A percentile compares a stretch with the other conserved stretches of the same genome.
Evolutionary conservation across 2,113 vertebrate genomes (phyloP).

Genomic region (Daphoenositta chrysoptera): DNA sequence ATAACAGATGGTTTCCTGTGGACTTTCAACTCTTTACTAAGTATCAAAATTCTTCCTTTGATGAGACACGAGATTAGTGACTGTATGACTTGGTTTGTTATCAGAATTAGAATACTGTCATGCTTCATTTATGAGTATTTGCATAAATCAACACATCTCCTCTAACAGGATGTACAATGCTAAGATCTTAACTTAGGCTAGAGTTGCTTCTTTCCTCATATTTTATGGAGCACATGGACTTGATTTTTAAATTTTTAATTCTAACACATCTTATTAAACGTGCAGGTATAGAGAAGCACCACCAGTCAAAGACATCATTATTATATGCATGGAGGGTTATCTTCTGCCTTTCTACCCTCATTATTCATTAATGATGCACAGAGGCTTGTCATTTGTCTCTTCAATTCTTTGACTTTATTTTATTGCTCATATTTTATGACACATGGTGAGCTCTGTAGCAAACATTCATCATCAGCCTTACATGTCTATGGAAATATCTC

Average conservation of each 20-base stretch:
- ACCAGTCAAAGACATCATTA: conserved; percentile 41
- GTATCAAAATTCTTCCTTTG: not conserved
- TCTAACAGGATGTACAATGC: not conserved
- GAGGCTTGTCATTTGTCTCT: conserved; percentile 59
- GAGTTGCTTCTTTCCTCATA: conserved; percentile 29
- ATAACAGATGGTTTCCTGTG: not conserved
- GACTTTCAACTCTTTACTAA: not conserved
- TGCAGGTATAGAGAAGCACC: conserved; percentile 12
- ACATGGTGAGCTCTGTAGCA: conserved; percentile 4
- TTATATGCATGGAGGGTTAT: conserved; percentile 60
- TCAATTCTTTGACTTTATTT: conserved; percentile 53
- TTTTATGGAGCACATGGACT: conserved; percentile 45
- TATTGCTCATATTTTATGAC: conserved; percentile 58
- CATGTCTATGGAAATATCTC: not conserved
- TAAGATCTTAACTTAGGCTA: conserved; percentile 19
- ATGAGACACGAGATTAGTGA: not conserved
- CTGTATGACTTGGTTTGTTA: not conserved
- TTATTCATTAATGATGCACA: conserved; percentile 58
- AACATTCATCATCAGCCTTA: not conserved
- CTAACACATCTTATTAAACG: conserved; percentile 49
- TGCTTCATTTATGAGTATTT: not conserved
- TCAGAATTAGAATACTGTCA: not conserved
- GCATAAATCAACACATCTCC: not conserved
- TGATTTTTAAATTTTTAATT: conserved; percentile 64
- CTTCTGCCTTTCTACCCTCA: conserved; percentile 42